A percentile compares a stretch with the other conserved stretches of the same genome.
Evolutionary conservation across 2,113 vertebrate genomes (phyloP).

Genomic region (Muntiacus muntjak): DNA sequence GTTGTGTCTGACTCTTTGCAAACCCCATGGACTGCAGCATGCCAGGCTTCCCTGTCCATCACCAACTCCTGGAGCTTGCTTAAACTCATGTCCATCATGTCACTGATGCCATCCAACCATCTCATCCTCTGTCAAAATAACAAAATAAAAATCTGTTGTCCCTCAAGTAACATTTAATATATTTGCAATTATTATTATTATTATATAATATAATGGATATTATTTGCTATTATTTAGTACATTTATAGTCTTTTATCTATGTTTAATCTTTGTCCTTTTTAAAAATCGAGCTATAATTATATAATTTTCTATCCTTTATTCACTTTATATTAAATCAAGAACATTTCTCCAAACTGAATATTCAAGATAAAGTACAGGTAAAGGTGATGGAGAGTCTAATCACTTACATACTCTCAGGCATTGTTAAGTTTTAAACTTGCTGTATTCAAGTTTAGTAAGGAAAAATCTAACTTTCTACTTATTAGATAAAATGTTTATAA

Average conservation of each 20-base stretch:
- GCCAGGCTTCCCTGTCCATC: neutral
- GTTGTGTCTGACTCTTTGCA: neutral
- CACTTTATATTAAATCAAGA: conserved; percentile 8
- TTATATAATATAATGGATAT: neutral
- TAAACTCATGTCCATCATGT: neutral
- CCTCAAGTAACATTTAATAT: conserved; percentile 7
- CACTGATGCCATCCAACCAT: neutral
- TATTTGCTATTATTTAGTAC: neutral
- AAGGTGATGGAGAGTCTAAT: neutral
- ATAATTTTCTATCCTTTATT: neutral
- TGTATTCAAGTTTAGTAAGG: neutral
- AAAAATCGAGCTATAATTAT: neutral
- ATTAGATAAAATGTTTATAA: neutral
- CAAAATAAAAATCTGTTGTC: neutral
- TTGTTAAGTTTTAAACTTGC: neutral
- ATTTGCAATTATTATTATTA: neutral
- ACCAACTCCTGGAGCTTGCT: neutral
- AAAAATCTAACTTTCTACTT: neutral
- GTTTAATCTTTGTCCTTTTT: neutral
- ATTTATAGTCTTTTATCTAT: neutral
- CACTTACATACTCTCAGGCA: neutral
- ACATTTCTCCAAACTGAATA: neutral
- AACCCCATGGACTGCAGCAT: neutral
- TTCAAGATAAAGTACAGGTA: conserved; percentile 5
- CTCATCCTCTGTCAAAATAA: neutral